Evolutionary conservation across 2,113 vertebrate species (phyloP).

Genomic region (Corythornis cristatus): DNA sequence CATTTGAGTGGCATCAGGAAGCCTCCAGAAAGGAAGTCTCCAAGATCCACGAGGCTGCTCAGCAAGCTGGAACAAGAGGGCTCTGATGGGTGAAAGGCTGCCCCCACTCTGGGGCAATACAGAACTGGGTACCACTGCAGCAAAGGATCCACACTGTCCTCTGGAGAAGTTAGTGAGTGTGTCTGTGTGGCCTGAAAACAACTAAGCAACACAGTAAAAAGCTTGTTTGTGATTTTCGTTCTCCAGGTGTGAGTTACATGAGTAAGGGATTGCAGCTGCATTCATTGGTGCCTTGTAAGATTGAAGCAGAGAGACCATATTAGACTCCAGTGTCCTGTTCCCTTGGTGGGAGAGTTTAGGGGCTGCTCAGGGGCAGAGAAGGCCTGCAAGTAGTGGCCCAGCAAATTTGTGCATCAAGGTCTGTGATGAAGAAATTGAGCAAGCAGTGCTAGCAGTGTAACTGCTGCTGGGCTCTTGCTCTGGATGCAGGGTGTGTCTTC

Average conservation of each 20-base stretch:
- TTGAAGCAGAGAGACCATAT: neutral
- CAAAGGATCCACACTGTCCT: neutral
- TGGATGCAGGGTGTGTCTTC: neutral
- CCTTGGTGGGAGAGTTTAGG: neutral
- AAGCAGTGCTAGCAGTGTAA: neutral
- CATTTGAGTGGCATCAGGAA: neutral
- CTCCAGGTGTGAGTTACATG: neutral
- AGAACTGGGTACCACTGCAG: neutral
- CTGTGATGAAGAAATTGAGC: neutral
- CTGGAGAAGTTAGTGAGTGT: neutral
- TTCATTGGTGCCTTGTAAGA: neutral
- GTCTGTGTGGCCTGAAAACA: neutral
- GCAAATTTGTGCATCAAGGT: neutral
- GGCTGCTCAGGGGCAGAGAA: neutral
- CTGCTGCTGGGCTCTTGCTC: neutral
- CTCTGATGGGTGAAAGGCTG: neutral
- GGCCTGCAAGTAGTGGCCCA: neutral
- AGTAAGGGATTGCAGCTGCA: fast-evolving
- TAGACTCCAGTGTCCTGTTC: neutral
- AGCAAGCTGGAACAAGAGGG: neutral
- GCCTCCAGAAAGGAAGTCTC: conserved; percentile 18
- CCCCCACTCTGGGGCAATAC: neutral
- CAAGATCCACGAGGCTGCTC: fast-evolving
- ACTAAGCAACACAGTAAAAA: neutral
- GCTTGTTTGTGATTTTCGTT: fast-evolving